Conservation (phyloP, 2,113 vertebrate species). For the Ailurus styani region DNA sequence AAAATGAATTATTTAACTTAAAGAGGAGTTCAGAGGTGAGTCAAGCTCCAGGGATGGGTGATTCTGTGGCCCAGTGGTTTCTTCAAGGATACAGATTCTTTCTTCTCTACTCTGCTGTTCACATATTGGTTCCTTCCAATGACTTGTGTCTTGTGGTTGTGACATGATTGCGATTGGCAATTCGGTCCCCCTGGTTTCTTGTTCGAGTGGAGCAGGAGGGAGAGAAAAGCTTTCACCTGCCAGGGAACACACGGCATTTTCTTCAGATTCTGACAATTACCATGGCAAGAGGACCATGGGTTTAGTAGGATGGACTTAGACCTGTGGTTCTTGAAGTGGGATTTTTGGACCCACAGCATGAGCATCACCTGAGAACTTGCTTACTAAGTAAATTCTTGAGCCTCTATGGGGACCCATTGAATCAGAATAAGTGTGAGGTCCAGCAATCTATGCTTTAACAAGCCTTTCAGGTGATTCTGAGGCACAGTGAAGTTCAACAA, state of each 20-base stretch:
- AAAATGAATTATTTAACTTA: constrained; percentile 36
- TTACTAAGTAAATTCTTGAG: not conserved
- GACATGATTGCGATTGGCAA: not conserved
- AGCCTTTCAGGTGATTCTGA: not conserved
- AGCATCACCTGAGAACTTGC: not conserved
- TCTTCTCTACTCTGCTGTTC: not conserved
- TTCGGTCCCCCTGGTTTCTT: not conserved
- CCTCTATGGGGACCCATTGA: not conserved
- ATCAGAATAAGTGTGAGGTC: not conserved
- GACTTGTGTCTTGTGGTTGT: not conserved
- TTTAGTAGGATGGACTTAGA: not conserved
- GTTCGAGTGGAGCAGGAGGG: not conserved
- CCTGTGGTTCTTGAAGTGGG: not conserved
- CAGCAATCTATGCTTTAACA: not conserved
- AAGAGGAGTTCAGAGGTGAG: not conserved
- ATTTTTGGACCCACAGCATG: not conserved
- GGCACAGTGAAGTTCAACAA: not conserved
- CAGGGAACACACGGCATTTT: not conserved
- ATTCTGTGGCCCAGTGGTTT: not conserved
- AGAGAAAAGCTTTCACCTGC: not conserved
- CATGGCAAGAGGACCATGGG: rapidly evolving
- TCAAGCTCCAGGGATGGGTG: not conserved
- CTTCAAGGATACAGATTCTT: not conserved
- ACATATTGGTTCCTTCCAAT: not conserved
- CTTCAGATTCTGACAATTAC: not conserved